phyloP scores from a whole-genome alignment of 37 sponge, comb jelly and placozoan genomes.

The Haliclona indistincta region DNA sequence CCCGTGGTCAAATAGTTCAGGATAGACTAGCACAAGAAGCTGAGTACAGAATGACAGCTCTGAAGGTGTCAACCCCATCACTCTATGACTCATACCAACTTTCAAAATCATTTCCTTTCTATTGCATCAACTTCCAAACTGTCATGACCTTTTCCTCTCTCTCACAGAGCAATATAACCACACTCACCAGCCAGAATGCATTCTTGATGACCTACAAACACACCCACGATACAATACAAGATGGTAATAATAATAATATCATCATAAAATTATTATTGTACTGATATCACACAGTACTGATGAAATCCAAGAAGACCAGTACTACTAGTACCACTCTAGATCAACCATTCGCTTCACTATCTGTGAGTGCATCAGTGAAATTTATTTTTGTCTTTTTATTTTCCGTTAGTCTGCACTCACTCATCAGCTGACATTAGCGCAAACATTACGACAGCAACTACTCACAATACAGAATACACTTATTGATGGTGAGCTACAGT shows the following conservation, averaged over 20 bases:
- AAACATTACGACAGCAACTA: slow-evolving; percentile 38
- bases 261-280: no score
- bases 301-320: no score
- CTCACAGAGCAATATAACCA: slow-evolving; percentile 28
- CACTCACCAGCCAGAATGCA: slow-evolving; percentile 22
- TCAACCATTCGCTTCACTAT: no score
- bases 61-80: slow-evolving; percentile 17
- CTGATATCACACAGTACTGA: no score
- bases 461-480: slow-evolving; percentile 47
- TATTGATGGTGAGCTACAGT: slow-evolving; percentile 66
- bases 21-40: slow-evolving; percentile 46
- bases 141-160: background rate
- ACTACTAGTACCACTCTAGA: no score
- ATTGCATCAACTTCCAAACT: no score
- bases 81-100: background rate
- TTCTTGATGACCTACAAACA: slow-evolving; percentile 31
- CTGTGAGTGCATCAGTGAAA: no score
- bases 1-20: slow-evolving; percentile 37
- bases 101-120: no score
- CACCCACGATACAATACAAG: slow-evolving; percentile 44
- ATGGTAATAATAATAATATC: slow-evolving; percentile 13
- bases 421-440: slow-evolving; percentile 15
- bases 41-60: slow-evolving; percentile 19
- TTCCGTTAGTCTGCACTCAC: slow-evolving; percentile 13
- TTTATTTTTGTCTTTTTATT: no score